Percentiles rank a stretch among this genome's conserved stretches.
Conservation (phyloP, 2,113 vertebrate species). For the Neomonachus schauinslandi region DNA sequence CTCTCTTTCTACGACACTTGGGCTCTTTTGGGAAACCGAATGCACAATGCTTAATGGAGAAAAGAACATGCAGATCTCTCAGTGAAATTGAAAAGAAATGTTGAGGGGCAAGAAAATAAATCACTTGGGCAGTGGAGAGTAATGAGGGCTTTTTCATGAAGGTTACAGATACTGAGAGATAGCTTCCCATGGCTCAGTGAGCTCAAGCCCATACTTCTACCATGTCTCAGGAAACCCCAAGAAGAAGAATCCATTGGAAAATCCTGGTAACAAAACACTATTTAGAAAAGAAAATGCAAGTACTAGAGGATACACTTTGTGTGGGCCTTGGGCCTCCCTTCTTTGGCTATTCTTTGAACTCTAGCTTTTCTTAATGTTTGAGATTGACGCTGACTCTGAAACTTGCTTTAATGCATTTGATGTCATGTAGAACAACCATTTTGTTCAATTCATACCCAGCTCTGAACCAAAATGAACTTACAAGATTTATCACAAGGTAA, state of each 20-base stretch:
- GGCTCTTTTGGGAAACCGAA: background rate
- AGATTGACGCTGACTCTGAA: background rate
- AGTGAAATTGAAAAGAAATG: background rate
- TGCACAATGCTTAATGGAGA: background rate
- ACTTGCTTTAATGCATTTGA: slow-evolving; percentile 18
- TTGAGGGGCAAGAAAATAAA: background rate
- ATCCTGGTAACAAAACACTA: background rate
- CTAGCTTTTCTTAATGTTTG: background rate
- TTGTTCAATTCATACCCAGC: background rate
- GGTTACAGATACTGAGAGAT: background rate
- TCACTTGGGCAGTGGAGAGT: background rate
- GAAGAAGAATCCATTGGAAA: background rate
- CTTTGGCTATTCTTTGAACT: background rate
- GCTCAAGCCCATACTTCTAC: background rate
- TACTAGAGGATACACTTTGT: background rate
- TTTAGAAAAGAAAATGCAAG: slow-evolving; percentile 2
- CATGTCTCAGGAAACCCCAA: background rate
- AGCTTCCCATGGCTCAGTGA: background rate
- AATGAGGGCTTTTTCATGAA: background rate
- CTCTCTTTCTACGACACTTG: background rate
- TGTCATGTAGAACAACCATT: background rate
- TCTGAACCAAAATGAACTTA: slow-evolving; percentile 36
- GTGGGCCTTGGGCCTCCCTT: background rate
- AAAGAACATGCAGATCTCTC: background rate
- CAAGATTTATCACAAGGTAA: background rate